Evolutionary conservation across 2,888 invertebrate genomes (phyloP).

Genomic region (Syritta pipiens): DNA sequence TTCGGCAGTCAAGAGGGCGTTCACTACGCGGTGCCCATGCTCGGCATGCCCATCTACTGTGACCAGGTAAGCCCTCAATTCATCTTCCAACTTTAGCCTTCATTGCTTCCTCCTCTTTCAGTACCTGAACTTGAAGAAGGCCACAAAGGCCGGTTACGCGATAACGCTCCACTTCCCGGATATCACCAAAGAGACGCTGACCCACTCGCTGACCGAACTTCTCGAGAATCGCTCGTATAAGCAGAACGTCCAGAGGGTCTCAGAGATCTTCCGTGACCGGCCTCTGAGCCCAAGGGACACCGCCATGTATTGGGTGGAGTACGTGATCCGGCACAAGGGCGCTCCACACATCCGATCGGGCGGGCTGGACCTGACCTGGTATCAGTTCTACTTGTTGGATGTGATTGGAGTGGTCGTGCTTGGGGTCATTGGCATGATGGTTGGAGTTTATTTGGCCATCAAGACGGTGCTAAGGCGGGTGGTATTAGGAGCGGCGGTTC

Average conservation of each 20-base stretch:
- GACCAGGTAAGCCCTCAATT: slow-evolving; percentile 75
- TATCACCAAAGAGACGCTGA: slow-evolving; percentile 74
- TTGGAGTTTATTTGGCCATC: slow-evolving; percentile 16
- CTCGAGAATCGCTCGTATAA: slow-evolving; percentile 76
- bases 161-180: slow-evolving; percentile 75
- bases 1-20: slow-evolving; percentile 79
- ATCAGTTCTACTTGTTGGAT: slow-evolving; percentile 78
- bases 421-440: neutral
- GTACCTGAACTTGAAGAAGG: slow-evolving; percentile 77
- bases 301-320: slow-evolving; percentile 80
- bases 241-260: slow-evolving; percentile 75
- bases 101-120: slow-evolving; percentile 72
- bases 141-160: slow-evolving; percentile 76
- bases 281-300: slow-evolving; percentile 75
- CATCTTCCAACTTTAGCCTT: too few relatives aligned
- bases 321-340: slow-evolving; percentile 78
- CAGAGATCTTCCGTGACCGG: slow-evolving; percentile 78
- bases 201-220: slow-evolving; percentile 76
- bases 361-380: slow-evolving; percentile 77
- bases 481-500: neutral
- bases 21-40: slow-evolving; percentile 78
- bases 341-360: slow-evolving; percentile 77
- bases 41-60: slow-evolving; percentile 79
- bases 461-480: neutral
- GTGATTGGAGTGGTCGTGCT: slow-evolving; percentile 72